Percentiles rank a stretch among this genome's conserved stretches.
These are phyloP conservation scores for Indri indri DNA, from an alignment of 2,113 vertebrate genomes.

Conservation along the genomic window DNA sequence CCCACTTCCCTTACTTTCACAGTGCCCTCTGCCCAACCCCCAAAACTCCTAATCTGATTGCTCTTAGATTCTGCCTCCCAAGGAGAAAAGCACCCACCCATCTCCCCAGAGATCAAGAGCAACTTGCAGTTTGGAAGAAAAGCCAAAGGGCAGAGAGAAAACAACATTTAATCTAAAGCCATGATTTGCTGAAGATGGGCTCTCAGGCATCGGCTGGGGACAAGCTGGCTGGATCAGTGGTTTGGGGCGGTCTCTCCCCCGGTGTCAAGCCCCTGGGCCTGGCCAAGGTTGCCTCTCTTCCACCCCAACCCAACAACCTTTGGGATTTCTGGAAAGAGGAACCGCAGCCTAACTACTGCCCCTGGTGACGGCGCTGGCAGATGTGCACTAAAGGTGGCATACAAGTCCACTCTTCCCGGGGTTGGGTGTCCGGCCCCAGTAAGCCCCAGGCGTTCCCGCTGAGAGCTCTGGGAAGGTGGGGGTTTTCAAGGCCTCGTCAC, in stretches of 20 bases:
- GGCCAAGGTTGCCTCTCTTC: not conserved
- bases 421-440: too few species aligned
- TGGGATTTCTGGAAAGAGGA: not conserved
- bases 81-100: not conserved
- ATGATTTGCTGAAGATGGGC: rapidly evolving
- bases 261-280: rapidly evolving
- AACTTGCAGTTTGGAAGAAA: not conserved
- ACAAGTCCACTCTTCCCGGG: not conserved
- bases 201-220: not conserved
- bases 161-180: not conserved
- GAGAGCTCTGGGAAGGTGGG: not conserved
- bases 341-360: not conserved
- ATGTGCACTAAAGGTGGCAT: rapidly evolving
- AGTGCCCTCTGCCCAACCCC: not conserved
- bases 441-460: not conserved
- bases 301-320: rapidly evolving
- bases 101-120: not conserved
- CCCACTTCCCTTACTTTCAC: not conserved
- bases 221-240: not conserved
- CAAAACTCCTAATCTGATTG: not conserved
- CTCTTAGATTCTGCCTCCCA: not conserved
- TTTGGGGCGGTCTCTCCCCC: too few species aligned
- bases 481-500: rapidly evolving
- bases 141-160: not conserved
- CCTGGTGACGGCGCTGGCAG: not conserved